Percentiles rank a stretch among this genome's conserved stretches.
phyloP scores from a whole-genome alignment of 92 coral and sea anemone genomes.

The Paramuricea clavata region DNA sequence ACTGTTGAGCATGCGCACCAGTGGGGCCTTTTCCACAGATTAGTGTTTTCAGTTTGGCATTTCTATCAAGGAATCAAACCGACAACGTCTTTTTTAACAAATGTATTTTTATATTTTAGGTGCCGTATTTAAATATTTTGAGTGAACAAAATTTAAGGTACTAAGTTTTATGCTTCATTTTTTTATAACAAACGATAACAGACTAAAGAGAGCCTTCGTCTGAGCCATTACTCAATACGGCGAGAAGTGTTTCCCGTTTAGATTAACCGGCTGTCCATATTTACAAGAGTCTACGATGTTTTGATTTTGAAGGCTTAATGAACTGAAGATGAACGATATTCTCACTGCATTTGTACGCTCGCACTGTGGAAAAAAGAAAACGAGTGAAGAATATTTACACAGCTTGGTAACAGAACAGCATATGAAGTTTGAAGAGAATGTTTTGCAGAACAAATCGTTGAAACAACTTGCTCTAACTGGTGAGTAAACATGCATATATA shows the following conservation, averaged over 20 bases:
- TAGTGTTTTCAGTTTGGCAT: neutral
- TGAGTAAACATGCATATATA: neutral
- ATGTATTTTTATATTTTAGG: neutral
- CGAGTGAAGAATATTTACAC: conserved; percentile 34
- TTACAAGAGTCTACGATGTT: neutral
- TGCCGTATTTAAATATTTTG: neutral
- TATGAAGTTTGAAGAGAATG: conserved; percentile 78
- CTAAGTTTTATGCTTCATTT: neutral
- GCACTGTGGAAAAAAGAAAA: neutral
- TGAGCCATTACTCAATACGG: too few species aligned
- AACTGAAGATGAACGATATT: conserved; percentile 70
- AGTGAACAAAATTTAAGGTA: conserved; percentile 25
- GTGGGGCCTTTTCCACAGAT: too few species aligned
- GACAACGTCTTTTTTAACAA: neutral
- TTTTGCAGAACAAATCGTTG: conserved; percentile 23
- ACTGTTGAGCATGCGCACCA: too few species aligned
- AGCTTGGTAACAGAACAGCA: conserved; percentile 82
- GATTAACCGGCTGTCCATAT: too few species aligned
- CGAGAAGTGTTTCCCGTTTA: neutral
- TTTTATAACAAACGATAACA: too few species aligned
- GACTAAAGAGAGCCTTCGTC: too few species aligned
- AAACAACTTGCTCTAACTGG: conserved; percentile 15
- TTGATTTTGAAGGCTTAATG: conserved; percentile 76
- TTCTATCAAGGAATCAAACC: neutral
- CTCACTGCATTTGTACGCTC: conserved; percentile 58